Base-by-base conservation (phyloP, 2,113 vertebrate genomes). In the Gracilinanus agilis region DNA sequence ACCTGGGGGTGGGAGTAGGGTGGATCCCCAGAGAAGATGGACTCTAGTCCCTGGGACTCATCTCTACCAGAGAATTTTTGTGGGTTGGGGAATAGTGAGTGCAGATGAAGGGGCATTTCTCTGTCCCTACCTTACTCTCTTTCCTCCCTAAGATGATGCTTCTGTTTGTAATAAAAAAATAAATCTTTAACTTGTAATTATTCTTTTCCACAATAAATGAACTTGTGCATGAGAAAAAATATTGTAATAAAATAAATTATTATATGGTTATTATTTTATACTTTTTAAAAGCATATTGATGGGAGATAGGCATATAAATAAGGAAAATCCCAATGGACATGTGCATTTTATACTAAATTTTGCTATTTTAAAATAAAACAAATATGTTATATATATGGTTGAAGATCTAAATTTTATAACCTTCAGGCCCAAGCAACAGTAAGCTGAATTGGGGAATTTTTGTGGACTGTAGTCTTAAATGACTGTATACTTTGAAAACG, bases 201-300 rank as follows among this genome's bases (percentile, higher is more conserved):
- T 97, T 97, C 95, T 98, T 98, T 98, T 98, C 97, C 97, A 98
- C 92, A 98, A 98, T 98, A 98, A 97, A 98, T 88, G 54, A 24
- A 95, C 89, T 29, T 94, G 92, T 93, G n/a, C 94, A 96, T 94
- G 90, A 49, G 49, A 49, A 49, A n/a, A 49, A 49, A 49, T 49
- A 49, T 49, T 49, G 49, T 49, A 49, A 49, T 49, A n/a, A n/a
- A n/a, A n/a, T n/a, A n/a, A n/a, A n/a, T n/a, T n/a, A n/a, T n/a
- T n/a, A n/a, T n/a, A n/a, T n/a, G 5, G 19, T 75, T 19, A n/a
- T 19, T n/a, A n/a, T 67, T 34, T 29, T 61, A 29, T 67, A 34
- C n/a, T 75, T 61, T 61, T 27, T 61, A 61, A 61, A 61, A 61
- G 27, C 3, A 10, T 61, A 29, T 61, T 61, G 34, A 40, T 11